Percentiles rank a stretch among this genome's conserved stretches.
These are phyloP conservation scores for Epinephelus cyanopodus DNA, from an alignment of 2,113 vertebrate species.

Conservation along the genomic window DNA sequence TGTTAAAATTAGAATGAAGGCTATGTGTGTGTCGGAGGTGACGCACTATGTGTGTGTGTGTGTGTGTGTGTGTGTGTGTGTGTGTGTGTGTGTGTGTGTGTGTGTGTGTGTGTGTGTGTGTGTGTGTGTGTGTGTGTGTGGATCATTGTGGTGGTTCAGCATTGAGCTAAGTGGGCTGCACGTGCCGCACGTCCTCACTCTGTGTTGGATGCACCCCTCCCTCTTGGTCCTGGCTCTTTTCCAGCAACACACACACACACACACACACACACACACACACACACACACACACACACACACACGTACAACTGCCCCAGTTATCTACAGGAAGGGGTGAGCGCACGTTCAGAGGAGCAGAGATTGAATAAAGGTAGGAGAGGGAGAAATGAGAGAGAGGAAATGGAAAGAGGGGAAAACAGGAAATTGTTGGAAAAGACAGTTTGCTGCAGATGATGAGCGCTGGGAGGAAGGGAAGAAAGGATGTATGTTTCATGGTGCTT, in stretches of 20 bases:
- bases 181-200: constrained; percentile 77
- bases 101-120: neutral
- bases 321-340: constrained; percentile 29
- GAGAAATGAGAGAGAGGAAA: constrained; percentile 20
- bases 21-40: neutral
- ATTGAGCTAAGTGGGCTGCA: constrained; percentile 62
- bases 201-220: constrained; percentile 66
- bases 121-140: too few relatives aligned
- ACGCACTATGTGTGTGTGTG: neutral
- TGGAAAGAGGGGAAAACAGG: neutral
- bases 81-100: neutral
- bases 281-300: constrained; percentile 35
- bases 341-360: constrained; percentile 26
- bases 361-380: constrained; percentile 42
- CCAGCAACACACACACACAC: neutral
- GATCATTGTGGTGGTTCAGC: constrained; percentile 5
- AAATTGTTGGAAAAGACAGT: constrained; percentile 13
- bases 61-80: neutral
- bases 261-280: constrained; percentile 62
- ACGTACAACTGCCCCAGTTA: constrained; percentile 65
- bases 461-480: neutral
- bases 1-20: too few relatives aligned
- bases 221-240: constrained; percentile 66
- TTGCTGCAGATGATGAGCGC: constrained; percentile 12
- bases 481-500: neutral